phyloP scores from a whole-genome alignment of 2,113 vertebrate species.

The Myiozetetes cayanensis region DNA sequence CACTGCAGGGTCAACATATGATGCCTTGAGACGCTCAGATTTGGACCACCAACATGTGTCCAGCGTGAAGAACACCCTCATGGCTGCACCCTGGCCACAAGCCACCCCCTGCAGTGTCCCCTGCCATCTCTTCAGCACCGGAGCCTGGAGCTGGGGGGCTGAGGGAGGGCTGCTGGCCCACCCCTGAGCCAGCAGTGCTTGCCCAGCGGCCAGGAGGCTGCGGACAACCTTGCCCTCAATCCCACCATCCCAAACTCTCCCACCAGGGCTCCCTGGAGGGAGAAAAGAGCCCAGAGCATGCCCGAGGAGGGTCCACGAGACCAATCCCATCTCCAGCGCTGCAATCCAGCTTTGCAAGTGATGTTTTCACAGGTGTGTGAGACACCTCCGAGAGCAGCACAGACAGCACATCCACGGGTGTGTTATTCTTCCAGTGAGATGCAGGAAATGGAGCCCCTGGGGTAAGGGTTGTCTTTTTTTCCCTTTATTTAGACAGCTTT shows the following conservation, averaged over 20 bases:
- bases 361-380: conserved; percentile 13
- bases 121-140: fast-evolving
- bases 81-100: not conserved
- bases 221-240: not conserved
- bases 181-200: fast-evolving
- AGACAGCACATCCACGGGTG: not conserved
- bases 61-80: not conserved
- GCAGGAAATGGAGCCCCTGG: not conserved
- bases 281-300: not conserved
- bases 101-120: not conserved
- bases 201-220: not conserved
- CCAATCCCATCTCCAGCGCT: not conserved
- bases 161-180: not conserved
- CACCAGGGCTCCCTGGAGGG: not conserved
- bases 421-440: not conserved
- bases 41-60: not conserved
- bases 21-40: too few relatives aligned
- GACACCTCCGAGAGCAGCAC: not conserved
- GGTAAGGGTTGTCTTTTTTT: not conserved
- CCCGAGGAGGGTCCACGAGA: not conserved
- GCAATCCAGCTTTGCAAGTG: not conserved
- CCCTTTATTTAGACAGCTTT: conserved; percentile 29
- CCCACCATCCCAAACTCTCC: not conserved
- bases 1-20: too few relatives aligned
- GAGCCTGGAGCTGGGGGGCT: not conserved